Evolutionary conservation across 2,113 vertebrate genomes (phyloP), one percentile per base, ranked within the genome.

Genomic region (Tragelaphus scriptus): DNA sequence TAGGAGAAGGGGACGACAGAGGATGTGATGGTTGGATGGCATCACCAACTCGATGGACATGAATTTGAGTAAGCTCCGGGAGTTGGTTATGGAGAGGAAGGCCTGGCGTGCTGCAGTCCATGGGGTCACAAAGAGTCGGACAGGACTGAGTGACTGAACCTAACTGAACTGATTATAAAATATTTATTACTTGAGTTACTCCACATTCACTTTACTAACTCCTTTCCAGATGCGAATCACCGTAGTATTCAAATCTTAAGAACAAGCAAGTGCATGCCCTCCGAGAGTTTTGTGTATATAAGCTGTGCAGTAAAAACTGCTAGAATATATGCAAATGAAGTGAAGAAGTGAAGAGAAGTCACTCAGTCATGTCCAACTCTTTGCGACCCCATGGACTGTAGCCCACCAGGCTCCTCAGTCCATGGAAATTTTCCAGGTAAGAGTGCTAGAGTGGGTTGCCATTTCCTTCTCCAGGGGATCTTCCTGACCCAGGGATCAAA

Each of bases 281-380:
- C 30, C 0, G 32, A 49, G n/a, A 32, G 12, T 23, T 81, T 36
- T 28, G 19, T 13, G 40, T 14, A 25, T 5, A 5, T 9, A 47
- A 26, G 0, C 5, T 28, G 0, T 13, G 3, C 15, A 5, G 3
- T 59, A 12, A 26, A n/a, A 91, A 32, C 21, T 11, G 0, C 10
- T 8, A 23, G 8, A 59, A 81, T 9, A 32, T 2, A 85, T 11
- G 15, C 6, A 77, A 11, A 40, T 26, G 63, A n/a, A n/a, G 32
- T 68, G 32, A n/a, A n/a, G 32, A 68, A 68, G 32, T 68, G 9
- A 68, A n/a, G 63, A 68, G 32, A 68, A 68, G 32, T 68, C n/a
- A 4, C 63, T 68, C 16, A 68, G 32, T 68, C 1, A 0, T 68
- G 63, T 68, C 17, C 2, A 0, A 19, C 32, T 68, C 16, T 65